Evolutionary conservation across 2,888 invertebrate genomes (phyloP).

Genomic region (Lissocephala sabroskyi): DNA sequence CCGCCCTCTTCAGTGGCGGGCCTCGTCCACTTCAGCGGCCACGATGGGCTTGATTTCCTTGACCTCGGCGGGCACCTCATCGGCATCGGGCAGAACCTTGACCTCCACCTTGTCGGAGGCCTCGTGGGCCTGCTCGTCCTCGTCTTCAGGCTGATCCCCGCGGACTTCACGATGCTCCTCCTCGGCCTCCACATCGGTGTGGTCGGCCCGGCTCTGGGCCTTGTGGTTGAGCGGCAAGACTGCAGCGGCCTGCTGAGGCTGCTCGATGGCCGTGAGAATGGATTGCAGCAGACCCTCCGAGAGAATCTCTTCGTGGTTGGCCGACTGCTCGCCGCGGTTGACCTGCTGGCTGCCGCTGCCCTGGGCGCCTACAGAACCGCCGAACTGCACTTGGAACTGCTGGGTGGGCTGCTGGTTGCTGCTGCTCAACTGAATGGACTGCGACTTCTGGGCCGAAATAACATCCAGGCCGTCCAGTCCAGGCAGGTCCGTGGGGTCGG

Average conservation of each 20-base stretch:
- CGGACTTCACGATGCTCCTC: constrained; percentile 29
- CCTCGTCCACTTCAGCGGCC: constrained; percentile 39
- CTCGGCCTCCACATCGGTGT: constrained; percentile 23
- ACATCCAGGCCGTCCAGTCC: constrained; percentile 68
- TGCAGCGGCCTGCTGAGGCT: constrained; percentile 72
- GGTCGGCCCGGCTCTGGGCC: constrained; percentile 64
- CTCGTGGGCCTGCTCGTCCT: constrained; percentile 14
- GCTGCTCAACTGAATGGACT: constrained; percentile 67
- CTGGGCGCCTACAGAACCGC: constrained; percentile 69
- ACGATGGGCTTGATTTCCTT: constrained; percentile 54
- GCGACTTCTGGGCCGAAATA: constrained; percentile 69
- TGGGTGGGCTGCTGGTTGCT: constrained; percentile 73
- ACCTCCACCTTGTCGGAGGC: constrained; percentile 35
- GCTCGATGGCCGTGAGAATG: constrained; percentile 86
- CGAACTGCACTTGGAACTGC: constrained; percentile 83
- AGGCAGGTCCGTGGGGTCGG: constrained; percentile 55
- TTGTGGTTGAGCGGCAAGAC: constrained; percentile 38
- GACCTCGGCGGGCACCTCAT: constrained; percentile 30
- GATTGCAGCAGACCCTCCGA: constrained; percentile 86
- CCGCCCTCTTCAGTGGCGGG: constrained; percentile 33
- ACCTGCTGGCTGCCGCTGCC: constrained; percentile 6
- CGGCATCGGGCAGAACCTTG: constrained; percentile 20
- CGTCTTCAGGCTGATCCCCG: constrained; percentile 15
- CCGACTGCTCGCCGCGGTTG: constrained; percentile 60
- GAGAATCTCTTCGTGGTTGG: constrained; percentile 82